These are phyloP conservation scores for Arvicanthis niloticus DNA, from an alignment of 2,113 vertebrate species.

Conservation along the genomic window DNA sequence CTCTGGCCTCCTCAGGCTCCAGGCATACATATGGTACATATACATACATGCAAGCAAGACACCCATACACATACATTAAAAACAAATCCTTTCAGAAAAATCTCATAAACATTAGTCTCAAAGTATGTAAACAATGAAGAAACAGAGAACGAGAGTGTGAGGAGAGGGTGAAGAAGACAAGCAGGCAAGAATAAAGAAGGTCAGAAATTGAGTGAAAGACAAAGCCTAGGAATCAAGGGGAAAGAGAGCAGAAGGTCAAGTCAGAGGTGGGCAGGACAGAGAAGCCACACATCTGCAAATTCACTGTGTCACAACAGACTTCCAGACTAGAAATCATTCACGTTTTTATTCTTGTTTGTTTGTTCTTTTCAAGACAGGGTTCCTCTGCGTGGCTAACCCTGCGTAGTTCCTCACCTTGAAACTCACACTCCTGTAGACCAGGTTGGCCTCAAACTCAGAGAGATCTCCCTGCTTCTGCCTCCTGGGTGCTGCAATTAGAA, in stretches of 20 bases:
- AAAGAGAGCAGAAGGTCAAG: background rate
- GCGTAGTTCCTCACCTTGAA: background rate
- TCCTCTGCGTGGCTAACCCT: background rate
- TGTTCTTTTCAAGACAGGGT: background rate
- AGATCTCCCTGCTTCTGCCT: background rate
- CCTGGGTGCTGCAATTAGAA: background rate
- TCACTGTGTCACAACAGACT: background rate
- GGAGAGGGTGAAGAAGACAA: background rate
- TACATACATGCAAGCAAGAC: background rate
- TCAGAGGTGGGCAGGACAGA: background rate
- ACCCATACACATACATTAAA: background rate
- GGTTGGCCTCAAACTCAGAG: background rate
- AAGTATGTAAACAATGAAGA: conserved; percentile 1
- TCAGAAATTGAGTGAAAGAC: background rate
- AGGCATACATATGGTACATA: background rate
- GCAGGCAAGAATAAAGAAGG: background rate
- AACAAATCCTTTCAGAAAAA: background rate
- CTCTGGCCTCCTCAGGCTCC: background rate
- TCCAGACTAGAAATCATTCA: background rate
- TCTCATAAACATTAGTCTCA: conserved; percentile 24
- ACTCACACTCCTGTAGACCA: background rate
- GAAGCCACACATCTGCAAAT: background rate
- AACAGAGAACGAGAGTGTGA: background rate
- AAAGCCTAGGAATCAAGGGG: background rate
- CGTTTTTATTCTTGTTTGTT: background rate